These are phyloP conservation scores for Peromyscus melanophrys DNA, from an alignment of 2,797 vertebrate species.

Conservation along the genomic window DNA sequence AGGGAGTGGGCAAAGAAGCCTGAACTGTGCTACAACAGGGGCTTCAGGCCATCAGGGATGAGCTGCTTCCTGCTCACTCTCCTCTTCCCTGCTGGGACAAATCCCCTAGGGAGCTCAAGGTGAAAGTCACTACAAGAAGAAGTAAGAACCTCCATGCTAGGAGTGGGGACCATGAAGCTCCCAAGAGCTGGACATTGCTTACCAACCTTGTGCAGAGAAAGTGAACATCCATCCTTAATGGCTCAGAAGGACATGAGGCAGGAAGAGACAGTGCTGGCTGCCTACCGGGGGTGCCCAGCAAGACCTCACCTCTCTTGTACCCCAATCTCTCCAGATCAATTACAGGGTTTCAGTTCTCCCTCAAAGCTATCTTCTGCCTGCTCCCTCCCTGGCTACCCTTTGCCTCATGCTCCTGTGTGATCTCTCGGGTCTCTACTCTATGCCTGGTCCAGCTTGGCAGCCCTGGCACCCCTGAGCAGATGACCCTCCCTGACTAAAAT, in stretches of 20 bases:
- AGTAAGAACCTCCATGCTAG: accelerated
- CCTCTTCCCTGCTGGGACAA: background rate
- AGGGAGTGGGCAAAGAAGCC: accelerated
- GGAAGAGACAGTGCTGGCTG: background rate
- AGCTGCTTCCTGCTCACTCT: background rate
- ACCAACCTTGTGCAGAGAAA: background rate
- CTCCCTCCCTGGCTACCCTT: background rate
- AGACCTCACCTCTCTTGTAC: accelerated
- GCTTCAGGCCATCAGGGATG: accelerated
- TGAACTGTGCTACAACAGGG: accelerated
- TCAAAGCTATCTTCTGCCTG: background rate
- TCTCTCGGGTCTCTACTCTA: background rate
- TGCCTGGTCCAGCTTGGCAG: too few relatives aligned
- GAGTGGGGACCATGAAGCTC: accelerated
- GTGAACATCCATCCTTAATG: background rate
- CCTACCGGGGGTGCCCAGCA: too few relatives aligned
- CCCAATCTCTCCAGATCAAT: background rate
- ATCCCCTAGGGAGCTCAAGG: background rate
- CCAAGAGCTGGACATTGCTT: background rate
- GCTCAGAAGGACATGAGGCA: constrained; percentile 52
- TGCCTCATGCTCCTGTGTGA: accelerated
- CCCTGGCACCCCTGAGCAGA: background rate
- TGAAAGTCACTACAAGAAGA: background rate
- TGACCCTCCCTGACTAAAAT: background rate
- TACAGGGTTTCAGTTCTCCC: background rate